Conservation (phyloP, 2,113 vertebrate genomes). For the Vulpes ferrilata region DNA sequence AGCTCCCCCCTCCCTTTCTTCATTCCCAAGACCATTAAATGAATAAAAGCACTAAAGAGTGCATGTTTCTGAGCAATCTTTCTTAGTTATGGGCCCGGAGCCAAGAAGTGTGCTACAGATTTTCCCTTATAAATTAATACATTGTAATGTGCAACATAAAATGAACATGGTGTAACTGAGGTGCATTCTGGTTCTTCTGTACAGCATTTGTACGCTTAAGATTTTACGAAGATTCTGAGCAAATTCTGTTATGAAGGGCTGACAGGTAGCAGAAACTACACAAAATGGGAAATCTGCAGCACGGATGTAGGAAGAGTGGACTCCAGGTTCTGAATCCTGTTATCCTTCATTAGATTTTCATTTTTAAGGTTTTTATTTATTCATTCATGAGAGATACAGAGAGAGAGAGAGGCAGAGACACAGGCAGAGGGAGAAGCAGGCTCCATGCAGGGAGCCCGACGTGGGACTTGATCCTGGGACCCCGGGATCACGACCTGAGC, state of each 20-base stretch:
- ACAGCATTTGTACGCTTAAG: background rate
- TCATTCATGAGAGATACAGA: too few relatives aligned
- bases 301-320: accelerated
- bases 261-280: background rate
- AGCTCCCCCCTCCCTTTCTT: background rate
- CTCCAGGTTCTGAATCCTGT: background rate
- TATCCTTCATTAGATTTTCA: background rate
- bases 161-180: accelerated
- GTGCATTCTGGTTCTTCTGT: accelerated
- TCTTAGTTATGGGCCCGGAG: background rate
- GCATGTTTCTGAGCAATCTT: constrained; percentile 62
- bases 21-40: constrained; percentile 51
- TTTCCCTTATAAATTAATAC: background rate
- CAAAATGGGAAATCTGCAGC: background rate
- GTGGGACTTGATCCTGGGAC: too few relatives aligned
- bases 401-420: too few relatives aligned
- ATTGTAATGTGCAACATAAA: accelerated
- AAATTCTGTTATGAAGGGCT: too few relatives aligned
- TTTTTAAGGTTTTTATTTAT: too few relatives aligned
- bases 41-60: background rate
- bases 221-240: background rate
- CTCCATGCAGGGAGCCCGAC: too few relatives aligned
- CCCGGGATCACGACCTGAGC: too few relatives aligned
- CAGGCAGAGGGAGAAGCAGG: too few relatives aligned
- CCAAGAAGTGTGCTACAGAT: background rate